Evolutionary conservation across 2,797 vertebrate species (phyloP), one percentile per base, ranked within the genome.

Genomic region (Hylomyscus alleni): DNA sequence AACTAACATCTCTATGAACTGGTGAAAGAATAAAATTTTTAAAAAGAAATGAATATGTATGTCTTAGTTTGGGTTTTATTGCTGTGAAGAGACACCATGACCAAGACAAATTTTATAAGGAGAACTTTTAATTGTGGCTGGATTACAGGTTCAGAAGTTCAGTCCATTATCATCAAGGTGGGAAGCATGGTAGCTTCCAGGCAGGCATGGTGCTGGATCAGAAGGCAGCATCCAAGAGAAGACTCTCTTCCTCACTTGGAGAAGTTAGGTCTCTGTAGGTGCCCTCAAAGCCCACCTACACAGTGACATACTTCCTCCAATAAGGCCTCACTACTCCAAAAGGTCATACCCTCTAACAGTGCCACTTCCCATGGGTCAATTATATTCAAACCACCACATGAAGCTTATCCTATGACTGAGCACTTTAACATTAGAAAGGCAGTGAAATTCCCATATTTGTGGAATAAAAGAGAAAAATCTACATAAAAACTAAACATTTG

Each of bases 381-480:
- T 6, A 44, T 44, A 44, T 15, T 82, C n/a, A 58, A 60, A 44
- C 24, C 24, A 17, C 6, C 54, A 19, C 26, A 19, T 44, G 50
- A 6, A 1, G 9, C n/a, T 87, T 87, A 72, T 62, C 52, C 13
- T 29, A 50, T 47, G 37, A 77, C 22, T 60, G 29, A 78, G 44
- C 54, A 14, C 26, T 50, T 91, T 50, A 73, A 37, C 62, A 89
- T 40, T 67, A 24, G 47, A 80, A 84, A 92, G 76, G 47, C 60
- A 73, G 60, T 80, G 8, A 83, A 78, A 47, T 88, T 84, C 31
- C 26, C 24, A 67, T 34, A 78, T 94, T 91, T 62, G 44, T 91
- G 8, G 22, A 40, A 69, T 72, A 60, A 94, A 76, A 14, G 26
- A 82, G 47, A 67, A 75, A 44, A 44, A 76, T 65, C 54, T 91